These are phyloP conservation scores for Sitta europaea DNA, from an alignment of 2,113 vertebrate species.

Conservation along the genomic window DNA sequence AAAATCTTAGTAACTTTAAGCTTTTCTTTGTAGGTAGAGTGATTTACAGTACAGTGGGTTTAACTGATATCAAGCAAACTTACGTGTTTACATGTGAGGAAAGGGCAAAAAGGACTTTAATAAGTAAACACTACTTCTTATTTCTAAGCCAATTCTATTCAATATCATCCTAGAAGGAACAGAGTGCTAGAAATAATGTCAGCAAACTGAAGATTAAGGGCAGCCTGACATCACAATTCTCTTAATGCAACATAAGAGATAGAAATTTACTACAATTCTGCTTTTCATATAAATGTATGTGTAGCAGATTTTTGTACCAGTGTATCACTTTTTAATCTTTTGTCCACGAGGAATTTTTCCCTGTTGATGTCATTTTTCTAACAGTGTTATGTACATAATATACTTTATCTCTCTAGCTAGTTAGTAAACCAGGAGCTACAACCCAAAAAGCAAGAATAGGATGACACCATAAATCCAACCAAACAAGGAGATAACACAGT, in stretches of 20 bases:
- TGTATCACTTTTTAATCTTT: background rate
- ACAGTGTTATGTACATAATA: background rate
- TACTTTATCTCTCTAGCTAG: background rate
- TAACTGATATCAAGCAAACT: background rate
- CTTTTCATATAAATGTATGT: background rate
- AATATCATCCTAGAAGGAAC: background rate
- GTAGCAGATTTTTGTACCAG: background rate
- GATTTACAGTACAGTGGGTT: background rate
- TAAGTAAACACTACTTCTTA: background rate
- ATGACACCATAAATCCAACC: background rate
- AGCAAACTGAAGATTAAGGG: background rate
- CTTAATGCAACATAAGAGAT: background rate
- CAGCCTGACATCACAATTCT: background rate
- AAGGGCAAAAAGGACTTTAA: background rate
- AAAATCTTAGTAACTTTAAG: background rate
- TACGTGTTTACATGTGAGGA: background rate
- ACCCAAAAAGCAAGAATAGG: background rate
- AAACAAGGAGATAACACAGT: background rate
- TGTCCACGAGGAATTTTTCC: background rate
- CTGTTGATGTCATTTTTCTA: background rate
- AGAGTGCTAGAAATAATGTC: background rate
- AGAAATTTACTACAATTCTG: background rate
- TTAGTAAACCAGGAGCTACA: background rate
- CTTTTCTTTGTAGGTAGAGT: background rate
- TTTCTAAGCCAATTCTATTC: background rate